These are phyloP conservation scores for Melanotaenia parkinsoni DNA, from an alignment of 2,797 vertebrate genomes.

Conservation along the genomic window DNA sequence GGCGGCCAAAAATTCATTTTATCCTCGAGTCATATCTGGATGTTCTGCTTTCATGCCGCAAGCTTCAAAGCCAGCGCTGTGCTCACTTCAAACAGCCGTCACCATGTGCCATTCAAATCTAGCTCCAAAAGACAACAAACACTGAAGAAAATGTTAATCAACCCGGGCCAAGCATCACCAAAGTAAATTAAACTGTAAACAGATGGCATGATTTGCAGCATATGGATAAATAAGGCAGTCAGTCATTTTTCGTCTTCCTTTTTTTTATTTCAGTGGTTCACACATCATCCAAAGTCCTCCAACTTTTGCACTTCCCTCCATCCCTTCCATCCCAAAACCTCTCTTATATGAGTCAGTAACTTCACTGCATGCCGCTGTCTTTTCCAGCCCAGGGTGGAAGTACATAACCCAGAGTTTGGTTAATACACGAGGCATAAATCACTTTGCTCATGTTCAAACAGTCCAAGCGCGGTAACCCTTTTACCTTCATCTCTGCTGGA, in stretches of 20 bases:
- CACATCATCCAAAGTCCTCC: slow-evolving; percentile 58
- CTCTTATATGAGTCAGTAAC: slow-evolving; percentile 51
- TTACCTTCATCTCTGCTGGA: slow-evolving; percentile 49
- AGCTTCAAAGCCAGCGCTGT: slow-evolving; percentile 73
- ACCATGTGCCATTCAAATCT: slow-evolving; percentile 79
- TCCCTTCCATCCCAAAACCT: slow-evolving; percentile 39
- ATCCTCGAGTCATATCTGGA: slow-evolving; percentile 78
- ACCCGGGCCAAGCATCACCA: slow-evolving; percentile 69
- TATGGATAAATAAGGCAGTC: slow-evolving; percentile 75
- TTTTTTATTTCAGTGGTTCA: slow-evolving; percentile 71
- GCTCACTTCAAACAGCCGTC: slow-evolving; percentile 78
- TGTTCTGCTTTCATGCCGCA: slow-evolving; percentile 71
- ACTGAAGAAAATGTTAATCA: slow-evolving; percentile 80
- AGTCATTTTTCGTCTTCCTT: slow-evolving; percentile 66
- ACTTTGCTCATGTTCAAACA: slow-evolving; percentile 37
- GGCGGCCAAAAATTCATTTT: slow-evolving; percentile 69
- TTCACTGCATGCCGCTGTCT: slow-evolving; percentile 60
- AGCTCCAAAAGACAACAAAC: slow-evolving; percentile 79
- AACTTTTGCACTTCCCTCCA: slow-evolving; percentile 26
- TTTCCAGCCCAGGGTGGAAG: slow-evolving; percentile 62
- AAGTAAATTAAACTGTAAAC: slow-evolving; percentile 82
- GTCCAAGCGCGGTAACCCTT: slow-evolving; percentile 52
- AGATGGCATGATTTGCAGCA: slow-evolving; percentile 80
- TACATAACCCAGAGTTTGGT: slow-evolving; percentile 40
- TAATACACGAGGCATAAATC: slow-evolving; percentile 60